phyloP scores from a whole-genome alignment of 2,113 vertebrate species.

The Sapajus apella region DNA sequence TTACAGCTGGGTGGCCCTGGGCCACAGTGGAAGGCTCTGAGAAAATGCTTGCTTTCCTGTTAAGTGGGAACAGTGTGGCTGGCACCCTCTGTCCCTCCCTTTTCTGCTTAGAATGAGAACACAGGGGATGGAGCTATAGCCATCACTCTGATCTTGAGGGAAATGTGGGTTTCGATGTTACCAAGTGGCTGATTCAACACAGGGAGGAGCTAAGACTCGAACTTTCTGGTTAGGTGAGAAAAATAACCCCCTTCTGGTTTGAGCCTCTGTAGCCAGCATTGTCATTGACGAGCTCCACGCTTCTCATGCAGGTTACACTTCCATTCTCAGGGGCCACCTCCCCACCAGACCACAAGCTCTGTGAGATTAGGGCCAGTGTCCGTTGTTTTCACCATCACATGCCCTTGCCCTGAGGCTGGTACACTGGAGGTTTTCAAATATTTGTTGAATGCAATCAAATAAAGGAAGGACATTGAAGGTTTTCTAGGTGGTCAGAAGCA shows the following conservation, averaged over 20 bases:
- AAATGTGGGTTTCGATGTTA: neutral
- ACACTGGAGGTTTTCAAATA: too few relatives aligned
- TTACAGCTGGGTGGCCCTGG: neutral
- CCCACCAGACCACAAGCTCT: neutral
- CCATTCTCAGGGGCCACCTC: neutral
- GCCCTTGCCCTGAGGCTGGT: neutral
- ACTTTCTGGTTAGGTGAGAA: neutral
- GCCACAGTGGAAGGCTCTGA: neutral
- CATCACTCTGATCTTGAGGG: neutral
- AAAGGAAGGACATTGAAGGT: neutral
- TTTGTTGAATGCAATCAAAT: neutral
- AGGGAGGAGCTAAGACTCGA: neutral
- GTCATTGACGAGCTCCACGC: fast-evolving
- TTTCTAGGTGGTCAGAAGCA: neutral
- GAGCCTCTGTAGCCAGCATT: neutral
- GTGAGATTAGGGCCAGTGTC: fast-evolving
- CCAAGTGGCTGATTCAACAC: neutral
- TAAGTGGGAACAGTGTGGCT: too few relatives aligned
- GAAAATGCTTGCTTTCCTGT: neutral
- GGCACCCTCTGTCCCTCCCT: too few relatives aligned
- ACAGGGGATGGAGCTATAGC: neutral
- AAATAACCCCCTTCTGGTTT: neutral
- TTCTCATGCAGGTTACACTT: fast-evolving
- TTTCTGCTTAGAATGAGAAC: neutral
- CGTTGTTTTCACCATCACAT: fast-evolving